Percentiles rank a stretch among this genome's conserved stretches.
These are phyloP conservation scores for Furcifer pardalis DNA, from an alignment of 2,797 vertebrate genomes.

Conservation along the genomic window DNA sequence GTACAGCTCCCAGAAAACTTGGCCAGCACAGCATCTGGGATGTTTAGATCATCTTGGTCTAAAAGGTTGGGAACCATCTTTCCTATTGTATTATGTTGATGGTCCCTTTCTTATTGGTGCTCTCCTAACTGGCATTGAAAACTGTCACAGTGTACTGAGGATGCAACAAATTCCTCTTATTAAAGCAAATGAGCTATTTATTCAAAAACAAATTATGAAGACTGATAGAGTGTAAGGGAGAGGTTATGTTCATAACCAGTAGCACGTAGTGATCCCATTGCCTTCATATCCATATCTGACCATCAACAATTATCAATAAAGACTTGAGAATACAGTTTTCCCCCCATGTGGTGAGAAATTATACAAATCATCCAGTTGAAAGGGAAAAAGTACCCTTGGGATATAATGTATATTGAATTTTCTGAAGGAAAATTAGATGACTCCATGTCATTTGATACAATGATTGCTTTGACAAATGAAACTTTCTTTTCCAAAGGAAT, in stretches of 20 bases:
- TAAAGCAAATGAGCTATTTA: constrained; percentile 12
- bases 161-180: constrained; percentile 7
- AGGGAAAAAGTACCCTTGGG: constrained; percentile 51
- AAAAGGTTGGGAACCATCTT: too few relatives aligned
- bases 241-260: constrained; percentile 35
- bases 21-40: too few relatives aligned
- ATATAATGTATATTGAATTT: constrained; percentile 48
- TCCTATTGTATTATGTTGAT: background rate
- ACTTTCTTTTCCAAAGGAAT: constrained; percentile 38
- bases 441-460: constrained; percentile 50
- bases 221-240: background rate
- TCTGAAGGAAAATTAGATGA: constrained; percentile 57
- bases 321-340: constrained; percentile 46
- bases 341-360: constrained; percentile 49
- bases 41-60: too few relatives aligned
- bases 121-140: background rate
- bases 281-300: constrained; percentile 59
- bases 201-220: constrained; percentile 34
- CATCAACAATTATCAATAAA: constrained; percentile 64
- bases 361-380: constrained; percentile 54
- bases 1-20: too few relatives aligned
- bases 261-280: constrained; percentile 30
- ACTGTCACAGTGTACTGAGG: background rate
- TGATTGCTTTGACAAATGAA: constrained; percentile 61
- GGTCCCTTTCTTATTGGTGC: background rate